Conservation (phyloP, 1,140 invertebrate species). For the Drosophila neocordata region DNA sequence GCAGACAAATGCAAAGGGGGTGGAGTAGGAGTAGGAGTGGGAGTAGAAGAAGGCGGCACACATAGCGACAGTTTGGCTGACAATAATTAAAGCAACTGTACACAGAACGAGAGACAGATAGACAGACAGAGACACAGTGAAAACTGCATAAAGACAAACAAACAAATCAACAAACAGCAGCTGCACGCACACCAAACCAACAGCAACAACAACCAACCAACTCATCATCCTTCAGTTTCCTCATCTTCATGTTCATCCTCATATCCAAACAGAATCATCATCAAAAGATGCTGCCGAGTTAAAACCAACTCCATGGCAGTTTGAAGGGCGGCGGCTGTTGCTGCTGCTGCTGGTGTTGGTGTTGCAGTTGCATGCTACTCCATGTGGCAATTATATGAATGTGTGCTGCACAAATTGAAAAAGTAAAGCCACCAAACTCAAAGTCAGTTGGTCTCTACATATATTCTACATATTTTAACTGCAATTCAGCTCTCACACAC, state of each 20-base stretch:
- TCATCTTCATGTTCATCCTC: background rate
- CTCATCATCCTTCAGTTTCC: conserved; percentile 5
- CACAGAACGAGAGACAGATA: conserved; percentile 18
- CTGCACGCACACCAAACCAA: conserved; percentile 41
- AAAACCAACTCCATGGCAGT: conserved; percentile 34
- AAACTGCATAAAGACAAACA: conserved; percentile 27
- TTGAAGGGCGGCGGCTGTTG: conserved; percentile 36
- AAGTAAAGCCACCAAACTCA: conserved; percentile 53
- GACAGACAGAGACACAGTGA: conserved; percentile 22
- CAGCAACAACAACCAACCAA: background rate
- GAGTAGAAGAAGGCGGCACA: conserved; percentile 1
- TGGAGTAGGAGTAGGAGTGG: background rate
- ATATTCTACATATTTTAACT: conserved; percentile 13
- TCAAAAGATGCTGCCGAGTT: conserved; percentile 59
- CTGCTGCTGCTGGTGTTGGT: background rate
- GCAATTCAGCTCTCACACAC: conserved; percentile 37
- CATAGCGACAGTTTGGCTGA: conserved; percentile 63
- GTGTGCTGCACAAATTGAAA: conserved; percentile 70
- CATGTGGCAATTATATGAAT: conserved; percentile 63
- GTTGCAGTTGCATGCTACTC: conserved; percentile 41
- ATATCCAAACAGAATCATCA: conserved; percentile 1
- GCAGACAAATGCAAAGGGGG: conserved; percentile 2
- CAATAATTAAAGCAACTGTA: conserved; percentile 74
- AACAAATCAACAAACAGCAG: conserved; percentile 67
- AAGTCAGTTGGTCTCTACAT: conserved; percentile 18